Conservation (phyloP, 1,140 invertebrate genomes). For the Patella vulgata region DNA sequence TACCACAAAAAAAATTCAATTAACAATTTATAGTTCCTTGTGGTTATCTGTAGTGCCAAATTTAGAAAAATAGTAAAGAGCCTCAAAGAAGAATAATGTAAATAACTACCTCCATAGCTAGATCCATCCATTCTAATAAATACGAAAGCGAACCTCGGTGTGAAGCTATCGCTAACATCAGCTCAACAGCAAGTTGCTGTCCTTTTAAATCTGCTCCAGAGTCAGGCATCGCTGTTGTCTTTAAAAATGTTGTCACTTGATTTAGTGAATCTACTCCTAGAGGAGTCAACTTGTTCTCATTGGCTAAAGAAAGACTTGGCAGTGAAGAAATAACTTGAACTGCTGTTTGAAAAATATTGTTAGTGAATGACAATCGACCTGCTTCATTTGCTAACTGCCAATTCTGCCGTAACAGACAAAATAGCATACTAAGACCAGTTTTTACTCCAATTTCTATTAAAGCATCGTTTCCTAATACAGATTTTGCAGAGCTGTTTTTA, state of each 20-base stretch:
- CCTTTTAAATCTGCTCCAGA: slow-evolving; percentile 70
- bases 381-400: slow-evolving; percentile 66
- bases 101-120: slow-evolving; percentile 64
- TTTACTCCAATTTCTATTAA: slow-evolving; percentile 75
- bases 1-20: too few species aligned
- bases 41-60: too few species aligned
- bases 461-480: slow-evolving; percentile 69
- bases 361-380: slow-evolving; percentile 68
- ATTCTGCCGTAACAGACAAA: slow-evolving; percentile 73
- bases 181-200: slow-evolving; percentile 69
- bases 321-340: slow-evolving; percentile 71
- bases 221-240: slow-evolving; percentile 69
- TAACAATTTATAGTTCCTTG: too few species aligned
- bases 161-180: slow-evolving; percentile 72
- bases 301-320: slow-evolving; percentile 73
- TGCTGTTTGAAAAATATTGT: slow-evolving; percentile 73
- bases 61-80: too few species aligned
- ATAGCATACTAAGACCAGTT: slow-evolving; percentile 74
- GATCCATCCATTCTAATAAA: slow-evolving; percentile 75
- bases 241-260: slow-evolving; percentile 69
- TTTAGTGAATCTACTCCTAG: slow-evolving; percentile 71
- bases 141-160: slow-evolving; percentile 75
- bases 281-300: slow-evolving; percentile 72
- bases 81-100: too few species aligned
- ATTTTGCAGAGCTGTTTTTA: neutral